These are phyloP conservation scores for Gambusia yucatana DNA, from an alignment of 2,797 vertebrate species.

Conservation along the genomic window DNA sequence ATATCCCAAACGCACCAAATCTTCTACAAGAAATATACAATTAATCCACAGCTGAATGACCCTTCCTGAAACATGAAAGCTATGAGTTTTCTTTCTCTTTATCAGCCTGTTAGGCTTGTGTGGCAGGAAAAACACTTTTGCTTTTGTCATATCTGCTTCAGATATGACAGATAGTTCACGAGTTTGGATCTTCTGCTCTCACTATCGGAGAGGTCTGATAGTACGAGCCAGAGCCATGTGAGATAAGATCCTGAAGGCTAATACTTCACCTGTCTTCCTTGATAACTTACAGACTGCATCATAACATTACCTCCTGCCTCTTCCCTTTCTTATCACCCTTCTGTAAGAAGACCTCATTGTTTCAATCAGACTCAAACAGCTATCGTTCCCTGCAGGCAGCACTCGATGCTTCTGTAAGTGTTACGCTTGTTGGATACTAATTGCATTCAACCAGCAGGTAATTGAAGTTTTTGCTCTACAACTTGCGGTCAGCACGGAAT, in stretches of 20 bases:
- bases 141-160: slow-evolving; percentile 40
- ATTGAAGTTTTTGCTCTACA: slow-evolving; percentile 70
- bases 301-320: slow-evolving; percentile 15
- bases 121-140: slow-evolving; percentile 49
- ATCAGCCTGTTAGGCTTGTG: slow-evolving; percentile 15
- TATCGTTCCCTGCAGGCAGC: slow-evolving; percentile 35
- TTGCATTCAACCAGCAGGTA: slow-evolving; percentile 76
- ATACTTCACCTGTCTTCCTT: slow-evolving; percentile 37
- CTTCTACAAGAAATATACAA: background rate
- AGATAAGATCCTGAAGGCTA: slow-evolving; percentile 54
- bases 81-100: slow-evolving; percentile 19
- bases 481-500: slow-evolving; percentile 64
- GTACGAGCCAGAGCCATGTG: slow-evolving; percentile 15
- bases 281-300: slow-evolving; percentile 48
- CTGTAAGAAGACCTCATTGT: slow-evolving; percentile 47
- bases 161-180: slow-evolving; percentile 23
- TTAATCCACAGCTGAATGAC: background rate
- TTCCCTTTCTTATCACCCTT: background rate
- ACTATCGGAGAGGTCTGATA: slow-evolving; percentile 34
- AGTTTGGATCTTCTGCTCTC: slow-evolving; percentile 42
- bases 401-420: slow-evolving; percentile 62
- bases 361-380: slow-evolving; percentile 24
- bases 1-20: background rate
- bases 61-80: slow-evolving; percentile 5
- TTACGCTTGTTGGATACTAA: slow-evolving; percentile 72